These are phyloP conservation scores for Lithophane leautieri DNA, from an alignment of 2,888 invertebrate genomes.

Conservation along the genomic window DNA sequence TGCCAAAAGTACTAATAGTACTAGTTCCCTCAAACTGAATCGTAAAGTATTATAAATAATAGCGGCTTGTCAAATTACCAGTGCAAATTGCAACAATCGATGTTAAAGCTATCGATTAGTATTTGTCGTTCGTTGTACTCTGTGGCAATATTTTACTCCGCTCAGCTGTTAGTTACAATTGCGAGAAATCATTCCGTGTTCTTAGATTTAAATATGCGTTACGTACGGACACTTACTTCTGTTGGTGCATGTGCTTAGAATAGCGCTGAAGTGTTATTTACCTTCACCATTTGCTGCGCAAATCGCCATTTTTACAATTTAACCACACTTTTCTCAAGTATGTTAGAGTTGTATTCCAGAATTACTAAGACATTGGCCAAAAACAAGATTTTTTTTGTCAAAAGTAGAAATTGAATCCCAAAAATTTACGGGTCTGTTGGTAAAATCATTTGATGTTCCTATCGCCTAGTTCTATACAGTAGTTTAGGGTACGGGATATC, in stretches of 20 bases:
- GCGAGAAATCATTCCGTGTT: constrained; percentile 7
- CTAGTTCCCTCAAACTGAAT: neutral
- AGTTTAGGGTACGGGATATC: no score
- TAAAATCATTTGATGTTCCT: neutral
- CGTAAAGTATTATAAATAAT: constrained; percentile 17
- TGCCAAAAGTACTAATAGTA: neutral
- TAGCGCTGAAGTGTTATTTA: neutral
- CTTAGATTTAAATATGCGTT: constrained; percentile 7
- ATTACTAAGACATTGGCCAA: neutral
- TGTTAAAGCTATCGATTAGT: constrained; percentile 26
- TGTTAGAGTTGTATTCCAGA: neutral
- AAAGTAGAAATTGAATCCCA: neutral
- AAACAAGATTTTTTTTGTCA: neutral
- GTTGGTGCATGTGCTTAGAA: neutral
- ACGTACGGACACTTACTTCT: constrained; percentile 2
- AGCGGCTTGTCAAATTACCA: constrained; percentile 17
- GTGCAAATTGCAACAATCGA: constrained; percentile 38
- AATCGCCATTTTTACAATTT: neutral
- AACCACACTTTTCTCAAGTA: neutral
- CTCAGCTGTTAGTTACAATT: constrained; percentile 10
- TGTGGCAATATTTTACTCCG: constrained; percentile 26
- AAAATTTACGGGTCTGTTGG: neutral
- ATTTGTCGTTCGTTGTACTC: constrained; percentile 24
- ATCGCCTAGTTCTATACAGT: no score
- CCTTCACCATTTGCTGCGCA: neutral